Base-by-base conservation (phyloP, 2,888 invertebrate genomes). In the Trichogramma dendrolimi region DNA sequence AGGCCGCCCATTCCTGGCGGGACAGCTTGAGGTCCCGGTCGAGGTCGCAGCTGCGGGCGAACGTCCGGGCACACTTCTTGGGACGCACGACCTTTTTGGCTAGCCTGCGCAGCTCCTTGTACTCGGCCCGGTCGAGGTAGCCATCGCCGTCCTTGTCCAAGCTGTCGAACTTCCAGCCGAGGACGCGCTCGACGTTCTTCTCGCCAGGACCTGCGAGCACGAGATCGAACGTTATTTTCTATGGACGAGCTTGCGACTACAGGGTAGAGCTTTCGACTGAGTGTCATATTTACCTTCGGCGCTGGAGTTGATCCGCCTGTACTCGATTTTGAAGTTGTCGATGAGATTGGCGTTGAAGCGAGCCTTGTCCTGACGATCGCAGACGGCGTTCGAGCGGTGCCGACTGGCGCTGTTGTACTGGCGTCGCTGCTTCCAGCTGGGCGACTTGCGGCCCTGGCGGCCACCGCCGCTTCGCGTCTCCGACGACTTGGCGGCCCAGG, bases 71-170 rank as follows among this genome's bases (percentile, higher is more conserved):
- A 81, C 96, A 96, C 57, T 91, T 85, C 78, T 90, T 90, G 47
- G 96, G 96, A 74, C 90, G 90, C 58, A 95, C 92, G 65, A 91
- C 89, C 81, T 93, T 92, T 79, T 90, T 92, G 55, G 94, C 90
- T 55, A 94, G 85, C 70, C 89, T 84, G 69, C 90, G 85, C 43
- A 96, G 81, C 68, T 90, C 90, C 66, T 89, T 85, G 75, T 93
- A 92, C 79, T 96, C 96, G 51, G 86, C 85, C 72, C 88, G 88
- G 76, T 91, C 90, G 71, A 96, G 81, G 60, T 85, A 82, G 55
- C 87, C 86, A 80, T 94, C 92, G 54, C 83, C 83, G 79, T 96
- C 90, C 65, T 82, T 81, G 80, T 97, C 96, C 71, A 96, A 83
- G 66, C 87, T 86, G 39, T 84, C 81, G 78, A 96, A 97, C 80